Evolutionary conservation across 2,888 invertebrate species (phyloP).

Genomic region (Geotrupes spiniger): DNA sequence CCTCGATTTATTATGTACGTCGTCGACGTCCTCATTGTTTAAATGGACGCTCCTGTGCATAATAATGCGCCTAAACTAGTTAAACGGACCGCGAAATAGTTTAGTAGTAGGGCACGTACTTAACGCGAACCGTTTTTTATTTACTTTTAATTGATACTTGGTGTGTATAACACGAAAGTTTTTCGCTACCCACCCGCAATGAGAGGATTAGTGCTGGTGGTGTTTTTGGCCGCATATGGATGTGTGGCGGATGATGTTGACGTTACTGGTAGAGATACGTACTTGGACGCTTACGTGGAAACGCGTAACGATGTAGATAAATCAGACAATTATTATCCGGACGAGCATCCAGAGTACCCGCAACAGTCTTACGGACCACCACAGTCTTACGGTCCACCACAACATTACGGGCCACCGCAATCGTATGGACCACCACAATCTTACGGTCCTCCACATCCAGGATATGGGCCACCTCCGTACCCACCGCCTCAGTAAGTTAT

Average conservation of each 20-base stretch:
- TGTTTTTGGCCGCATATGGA: constrained; percentile 38
- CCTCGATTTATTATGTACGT: constrained; percentile 11
- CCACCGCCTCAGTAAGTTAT: constrained; percentile 45
- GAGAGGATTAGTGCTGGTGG: constrained; percentile 7
- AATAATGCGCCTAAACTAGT: constrained; percentile 28
- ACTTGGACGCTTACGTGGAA: constrained; percentile 63
- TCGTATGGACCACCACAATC: constrained; percentile 37
- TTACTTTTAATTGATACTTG: constrained; percentile 34
- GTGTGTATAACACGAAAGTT: constrained; percentile 44
- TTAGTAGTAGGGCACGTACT: constrained; percentile 23
- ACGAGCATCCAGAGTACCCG: constrained; percentile 52
- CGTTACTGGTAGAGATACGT: constrained; percentile 53
- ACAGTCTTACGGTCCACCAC: constrained; percentile 41
- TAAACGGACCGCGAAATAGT: constrained; percentile 24
- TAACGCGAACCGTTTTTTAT: constrained; percentile 15
- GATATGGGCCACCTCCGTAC: constrained; percentile 45
- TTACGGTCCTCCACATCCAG: constrained; percentile 41
- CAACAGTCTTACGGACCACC: constrained; percentile 41
- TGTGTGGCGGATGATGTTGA: constrained; percentile 29
- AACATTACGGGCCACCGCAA: constrained; percentile 42
- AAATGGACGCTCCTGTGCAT: constrained; percentile 21
- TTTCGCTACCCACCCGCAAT: constrained; percentile 43
- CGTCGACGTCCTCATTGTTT: constrained; percentile 24
- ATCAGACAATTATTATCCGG: constrained; percentile 48
- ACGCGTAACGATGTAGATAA: constrained; percentile 56